Evolutionary conservation across 2,797 vertebrate genomes (phyloP), one percentile per base, ranked within the genome.

Genomic region (Stomatorhinus walkeri): DNA sequence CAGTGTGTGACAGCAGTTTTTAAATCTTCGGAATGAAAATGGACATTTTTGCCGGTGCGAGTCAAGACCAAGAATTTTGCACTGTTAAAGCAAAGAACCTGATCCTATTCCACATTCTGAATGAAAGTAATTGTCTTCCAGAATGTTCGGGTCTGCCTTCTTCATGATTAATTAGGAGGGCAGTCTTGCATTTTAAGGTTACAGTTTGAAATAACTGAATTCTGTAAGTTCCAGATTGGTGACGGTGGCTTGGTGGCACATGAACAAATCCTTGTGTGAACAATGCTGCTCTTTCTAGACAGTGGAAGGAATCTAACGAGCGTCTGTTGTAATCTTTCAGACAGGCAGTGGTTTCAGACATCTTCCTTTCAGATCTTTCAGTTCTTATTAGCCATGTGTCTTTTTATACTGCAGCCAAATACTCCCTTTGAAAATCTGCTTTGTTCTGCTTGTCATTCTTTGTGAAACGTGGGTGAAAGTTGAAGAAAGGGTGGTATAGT

Each of bases 81-180:
- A 89, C 90, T 52, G 90, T 92, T 91, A 92, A 93, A 94, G 91
- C 93, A 90, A 91, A 64, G 89, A 91, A 94, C 91, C 94, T 94
- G 94, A 94, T 94, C 92, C 92, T 86, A 89, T 93, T 91, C 94
- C 91, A 91, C 92, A 92, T 90, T 90, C 90, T 88, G 84, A 92
- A 93, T 92, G 83, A 61, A 89, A 89, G 91, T 95, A 93, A 94
- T 92, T 93, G 92, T 91, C 89, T 89, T 91, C 88, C 92, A 91
- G 91, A 95, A 93, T 93, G 93, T 93, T 93, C 88, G 48, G 88
- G 19, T 94, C 91, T 56, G 90, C 88, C 72, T 90, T 91, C 92
- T 92, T 92, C 89, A 88, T 92, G 28, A 89, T 51, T 51, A 59
- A 43, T 88, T 7, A 28, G 76, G 61, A 88, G 88, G 85, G 22